Base-by-base conservation (phyloP, 2,888 invertebrate species). In the Habroteleia sp. region DNA sequence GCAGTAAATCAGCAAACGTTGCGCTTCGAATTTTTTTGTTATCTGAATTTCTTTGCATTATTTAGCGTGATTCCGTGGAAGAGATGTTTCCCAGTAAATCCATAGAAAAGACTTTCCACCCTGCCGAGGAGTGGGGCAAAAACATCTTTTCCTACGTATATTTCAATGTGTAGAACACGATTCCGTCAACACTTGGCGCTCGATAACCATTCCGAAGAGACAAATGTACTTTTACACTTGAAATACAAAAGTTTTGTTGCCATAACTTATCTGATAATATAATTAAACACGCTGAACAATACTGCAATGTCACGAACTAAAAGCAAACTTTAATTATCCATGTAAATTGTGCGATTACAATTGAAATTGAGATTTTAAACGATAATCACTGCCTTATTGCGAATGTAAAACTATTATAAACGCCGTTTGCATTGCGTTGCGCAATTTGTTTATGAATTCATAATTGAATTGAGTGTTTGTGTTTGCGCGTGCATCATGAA, bases 111-210 rank as follows among this genome's bases (percentile, higher is more conserved):
- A 25, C 23, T 42, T 54, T 33, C n/a, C 56, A n/a, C 17, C 25
- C 27, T 11, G 39, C n/a, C 44, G 27, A 11, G 7, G 60, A 37
- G 14, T 37, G 50, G 31, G 48, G 27, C 6, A 44, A 37, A 60
- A 60, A 27, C 25, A 27, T 46, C 37, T 46, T 60, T 42, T 39
- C 11, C 41, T n/a, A 31, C 41, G 17, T 46, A 46, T 60, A 62
- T 31, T 29, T 23, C 48, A 14, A 29, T 29, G 62, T 50, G 41
- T 41, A 16, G 37, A 48, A 62, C 50, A 62, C 41, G 48, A 62
- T 50, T 50, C 50, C 6, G 48, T 50, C 48, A 50, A 62, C 62
- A 50, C 62, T 58, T 41, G 62, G 41, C 62, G 62, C 48, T 62
- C 62, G 50, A 62, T 62, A 62, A 62, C 48, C 31, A 27, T 41